phyloP scores from a whole-genome alignment of 2,888 invertebrate genomes.

The Melinaea marsaeus region DNA sequence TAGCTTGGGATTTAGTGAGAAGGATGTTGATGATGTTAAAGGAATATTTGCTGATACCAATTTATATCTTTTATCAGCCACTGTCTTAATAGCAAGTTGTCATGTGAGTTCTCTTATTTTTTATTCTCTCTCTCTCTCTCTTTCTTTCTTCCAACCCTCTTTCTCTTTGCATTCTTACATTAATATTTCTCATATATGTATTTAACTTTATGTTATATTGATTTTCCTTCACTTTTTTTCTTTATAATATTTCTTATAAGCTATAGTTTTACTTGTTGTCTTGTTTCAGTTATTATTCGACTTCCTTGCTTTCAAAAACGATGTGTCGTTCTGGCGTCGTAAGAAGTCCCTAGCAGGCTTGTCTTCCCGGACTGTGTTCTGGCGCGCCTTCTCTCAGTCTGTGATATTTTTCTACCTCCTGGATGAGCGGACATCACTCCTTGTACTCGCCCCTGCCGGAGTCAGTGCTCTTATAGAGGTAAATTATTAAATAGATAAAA shows the following conservation, averaged over 20 bases:
- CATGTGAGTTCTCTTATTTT: conserved; percentile 81
- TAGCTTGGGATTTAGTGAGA: conserved; percentile 90
- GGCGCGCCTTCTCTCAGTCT: conserved; percentile 95
- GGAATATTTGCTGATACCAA: conserved; percentile 98
- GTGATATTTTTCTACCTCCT: conserved; percentile 94
- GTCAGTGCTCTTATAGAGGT: conserved; percentile 94
- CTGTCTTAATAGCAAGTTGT: conserved; percentile 92
- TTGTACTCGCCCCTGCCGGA: conserved; percentile 92
- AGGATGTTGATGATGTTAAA: conserved; percentile 97
- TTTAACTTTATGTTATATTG: conserved; percentile 1
- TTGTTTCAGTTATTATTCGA: conserved; percentile 91
- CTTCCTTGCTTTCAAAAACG: conserved; percentile 98
- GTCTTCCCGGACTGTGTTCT: conserved; percentile 91
- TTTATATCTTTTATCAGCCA: conserved; percentile 91
- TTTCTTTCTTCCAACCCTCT: too few species aligned
- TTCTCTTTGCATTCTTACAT: conserved; percentile 47
- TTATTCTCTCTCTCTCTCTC: too few species aligned
- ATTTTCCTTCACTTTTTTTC: not conserved
- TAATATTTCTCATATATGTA: conserved; percentile 3
- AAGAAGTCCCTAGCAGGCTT: conserved; percentile 92
- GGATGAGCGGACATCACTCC: conserved; percentile 93
- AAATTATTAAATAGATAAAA: conserved; percentile 22
- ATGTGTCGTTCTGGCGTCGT: conserved; percentile 95
- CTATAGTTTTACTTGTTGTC: not conserved
- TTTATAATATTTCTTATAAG: not conserved